A percentile compares a stretch with the other conserved stretches of the same genome.
Conservation (phyloP, 2,888 invertebrate genomes). For the Platerodrilus igneus region DNA sequence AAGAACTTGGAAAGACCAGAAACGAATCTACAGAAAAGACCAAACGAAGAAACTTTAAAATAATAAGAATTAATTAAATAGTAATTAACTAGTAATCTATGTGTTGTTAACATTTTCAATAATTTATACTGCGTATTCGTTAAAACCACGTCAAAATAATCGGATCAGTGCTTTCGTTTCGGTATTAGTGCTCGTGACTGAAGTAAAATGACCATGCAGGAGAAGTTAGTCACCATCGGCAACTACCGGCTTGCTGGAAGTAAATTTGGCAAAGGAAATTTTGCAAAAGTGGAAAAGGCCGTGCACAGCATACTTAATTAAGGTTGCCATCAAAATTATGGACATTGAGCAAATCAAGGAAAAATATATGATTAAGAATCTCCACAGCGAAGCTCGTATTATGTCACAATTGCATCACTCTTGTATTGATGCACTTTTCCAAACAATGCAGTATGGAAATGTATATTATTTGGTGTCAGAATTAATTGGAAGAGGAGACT, state of each 20-base stretch:
- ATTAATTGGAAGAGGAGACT: constrained; percentile 66
- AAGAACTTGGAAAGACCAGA: no score
- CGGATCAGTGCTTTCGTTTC: constrained; percentile 31
- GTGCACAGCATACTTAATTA: constrained; percentile 62
- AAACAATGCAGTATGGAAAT: constrained; percentile 66
- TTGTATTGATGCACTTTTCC: constrained; percentile 67
- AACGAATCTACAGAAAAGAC: no score
- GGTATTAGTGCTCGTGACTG: no score
- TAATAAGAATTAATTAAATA: no score
- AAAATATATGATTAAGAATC: constrained; percentile 66
- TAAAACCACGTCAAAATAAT: constrained; percentile 27
- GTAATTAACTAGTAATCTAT: constrained; percentile 30
- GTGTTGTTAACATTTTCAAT: constrained; percentile 31
- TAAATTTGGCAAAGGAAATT: constrained; percentile 70
- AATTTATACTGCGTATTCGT: constrained; percentile 30
- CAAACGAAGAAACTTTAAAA: no score
- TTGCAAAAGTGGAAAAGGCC: constrained; percentile 71
- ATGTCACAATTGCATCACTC: constrained; percentile 68
- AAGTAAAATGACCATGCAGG: constrained; percentile 36
- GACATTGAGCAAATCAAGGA: constrained; percentile 67
- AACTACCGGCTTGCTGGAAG: constrained; percentile 68
- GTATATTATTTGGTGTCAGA: constrained; percentile 71
- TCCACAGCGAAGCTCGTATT: constrained; percentile 67
- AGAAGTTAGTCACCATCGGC: constrained; percentile 55
- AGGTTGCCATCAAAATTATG: constrained; percentile 74